Evolutionary conservation across 2,888 invertebrate genomes (phyloP).

Genomic region (Troides oblongomaculatus): DNA sequence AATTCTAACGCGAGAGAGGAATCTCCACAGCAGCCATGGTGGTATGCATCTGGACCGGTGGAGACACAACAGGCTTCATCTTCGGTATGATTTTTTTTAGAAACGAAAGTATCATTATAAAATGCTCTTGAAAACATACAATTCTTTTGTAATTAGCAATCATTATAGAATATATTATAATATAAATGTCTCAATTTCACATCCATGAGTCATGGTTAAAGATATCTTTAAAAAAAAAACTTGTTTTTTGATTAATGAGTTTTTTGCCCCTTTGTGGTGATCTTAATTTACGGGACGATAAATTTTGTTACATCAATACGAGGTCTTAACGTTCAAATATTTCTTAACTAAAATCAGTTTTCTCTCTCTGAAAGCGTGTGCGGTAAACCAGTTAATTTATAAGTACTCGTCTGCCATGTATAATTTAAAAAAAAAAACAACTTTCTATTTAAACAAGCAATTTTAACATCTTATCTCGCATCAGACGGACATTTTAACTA

Average conservation of each 20-base stretch:
- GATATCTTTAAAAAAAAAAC: constrained; percentile 6
- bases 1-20: constrained; percentile 77
- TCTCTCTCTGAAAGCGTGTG: background rate
- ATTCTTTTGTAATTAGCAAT: background rate
- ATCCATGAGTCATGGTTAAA: background rate
- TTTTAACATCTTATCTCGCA: background rate
- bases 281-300: constrained; percentile 3
- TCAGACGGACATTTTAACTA: background rate
- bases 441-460: background rate
- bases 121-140: no score
- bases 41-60: constrained; percentile 86
- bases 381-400: background rate
- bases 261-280: background rate
- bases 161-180: background rate
- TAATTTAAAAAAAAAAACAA: background rate
- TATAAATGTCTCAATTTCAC: background rate
- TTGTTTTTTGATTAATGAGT: constrained; percentile 5
- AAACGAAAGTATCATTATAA: background rate
- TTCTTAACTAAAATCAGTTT: background rate
- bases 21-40: constrained; percentile 81
- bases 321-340: background rate
- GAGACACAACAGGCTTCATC: constrained; percentile 74
- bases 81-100: constrained; percentile 34
- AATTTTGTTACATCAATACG: background rate
- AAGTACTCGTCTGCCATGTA: background rate